A percentile compares a stretch with the other conserved stretches of the same genome.
Evolutionary conservation across 37 sponge, comb jelly and placozoan genomes (phyloP).

Genomic region (Corticium candelabrum): DNA sequence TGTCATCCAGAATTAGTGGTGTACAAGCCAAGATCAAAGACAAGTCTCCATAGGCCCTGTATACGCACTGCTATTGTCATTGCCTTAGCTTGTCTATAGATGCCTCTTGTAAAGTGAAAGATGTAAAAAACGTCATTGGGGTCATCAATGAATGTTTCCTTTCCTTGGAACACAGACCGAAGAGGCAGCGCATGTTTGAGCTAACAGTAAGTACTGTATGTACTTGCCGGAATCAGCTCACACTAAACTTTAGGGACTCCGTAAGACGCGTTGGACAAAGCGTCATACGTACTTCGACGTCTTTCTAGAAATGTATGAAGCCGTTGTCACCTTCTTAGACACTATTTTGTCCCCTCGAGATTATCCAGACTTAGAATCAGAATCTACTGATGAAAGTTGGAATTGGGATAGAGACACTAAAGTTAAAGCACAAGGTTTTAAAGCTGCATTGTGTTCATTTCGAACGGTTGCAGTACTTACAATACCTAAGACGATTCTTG

Average conservation of each 20-base stretch:
- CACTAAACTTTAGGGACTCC: conserved; percentile 33
- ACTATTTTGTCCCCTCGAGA: conserved; percentile 27
- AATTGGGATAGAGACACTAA: conserved; percentile 38
- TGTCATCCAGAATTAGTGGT: neutral
- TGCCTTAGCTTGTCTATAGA: conserved; percentile 35
- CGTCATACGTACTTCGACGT: conserved; percentile 39
- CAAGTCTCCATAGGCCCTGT: neutral
- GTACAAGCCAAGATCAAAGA: neutral
- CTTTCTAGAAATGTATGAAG: conserved; percentile 29
- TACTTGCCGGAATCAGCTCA: conserved; percentile 14
- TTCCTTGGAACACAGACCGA: conserved; percentile 28
- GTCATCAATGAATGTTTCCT: conserved; percentile 26
- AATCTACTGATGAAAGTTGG: conserved; percentile 12
- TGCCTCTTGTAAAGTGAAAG: conserved; percentile 27
- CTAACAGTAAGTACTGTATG: neutral
- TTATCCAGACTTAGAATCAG: conserved; percentile 12
- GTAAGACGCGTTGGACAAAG: conserved; percentile 46
- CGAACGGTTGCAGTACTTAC: conserved; percentile 20
- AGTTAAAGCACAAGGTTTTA: conserved; percentile 29
- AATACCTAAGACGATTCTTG: conserved; percentile 24
- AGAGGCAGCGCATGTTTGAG: conserved; percentile 33
- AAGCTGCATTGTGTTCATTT: conserved; percentile 31
- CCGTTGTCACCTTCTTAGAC: conserved; percentile 21
- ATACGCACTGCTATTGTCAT: conserved; percentile 24
- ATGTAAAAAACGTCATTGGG: conserved; percentile 27